A percentile compares a stretch with the other conserved stretches of the same genome.
phyloP scores from a whole-genome alignment of 53 echinoderm and acorn worm species.

The Luidia sarsii region DNA sequence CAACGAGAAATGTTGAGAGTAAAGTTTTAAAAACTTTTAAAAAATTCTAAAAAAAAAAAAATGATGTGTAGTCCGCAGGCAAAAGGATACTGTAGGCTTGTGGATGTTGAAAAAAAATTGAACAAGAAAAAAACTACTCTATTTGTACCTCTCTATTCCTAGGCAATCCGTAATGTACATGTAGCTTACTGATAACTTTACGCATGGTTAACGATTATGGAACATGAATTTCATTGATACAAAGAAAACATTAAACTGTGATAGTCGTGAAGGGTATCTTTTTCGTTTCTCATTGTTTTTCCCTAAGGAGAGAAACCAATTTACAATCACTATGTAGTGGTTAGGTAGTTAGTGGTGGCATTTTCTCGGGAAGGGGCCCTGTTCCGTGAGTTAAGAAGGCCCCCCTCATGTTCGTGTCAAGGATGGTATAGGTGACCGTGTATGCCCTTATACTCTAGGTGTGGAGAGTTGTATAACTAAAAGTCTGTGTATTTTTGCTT shows the following conservation, averaged over 20 bases:
- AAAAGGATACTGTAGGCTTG: conserved; percentile 3
- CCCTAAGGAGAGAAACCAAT: too few species aligned
- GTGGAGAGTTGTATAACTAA: conserved; percentile 45
- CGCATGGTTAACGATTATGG: conserved; percentile 34
- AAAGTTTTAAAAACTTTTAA: neutral
- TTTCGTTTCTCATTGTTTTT: conserved; percentile 22
- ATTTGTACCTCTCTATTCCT: conserved; percentile 27
- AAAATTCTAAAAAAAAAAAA: conserved; percentile 6
- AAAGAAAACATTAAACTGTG: neutral
- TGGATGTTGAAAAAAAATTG: conserved; percentile 4
- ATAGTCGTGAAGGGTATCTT: conserved; percentile 25
- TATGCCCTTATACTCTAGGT: conserved; percentile 34
- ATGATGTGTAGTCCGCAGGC: conserved; percentile 33
- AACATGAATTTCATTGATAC: conserved; percentile 12
- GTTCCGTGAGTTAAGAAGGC: too few species aligned
- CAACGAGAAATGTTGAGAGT: neutral
- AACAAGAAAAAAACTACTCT: neutral
- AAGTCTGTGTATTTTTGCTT: conserved; percentile 47
- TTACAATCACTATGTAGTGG: conserved; percentile 34
- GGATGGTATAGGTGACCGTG: conserved; percentile 25
- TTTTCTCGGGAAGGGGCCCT: neutral
- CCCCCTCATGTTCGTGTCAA: too few species aligned
- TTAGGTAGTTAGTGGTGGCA: conserved; percentile 6
- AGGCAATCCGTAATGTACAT: neutral
- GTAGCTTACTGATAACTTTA: conserved; percentile 29